Conservation (phyloP, 2,113 vertebrate genomes). For the Megaleporinus macrocephalus region DNA sequence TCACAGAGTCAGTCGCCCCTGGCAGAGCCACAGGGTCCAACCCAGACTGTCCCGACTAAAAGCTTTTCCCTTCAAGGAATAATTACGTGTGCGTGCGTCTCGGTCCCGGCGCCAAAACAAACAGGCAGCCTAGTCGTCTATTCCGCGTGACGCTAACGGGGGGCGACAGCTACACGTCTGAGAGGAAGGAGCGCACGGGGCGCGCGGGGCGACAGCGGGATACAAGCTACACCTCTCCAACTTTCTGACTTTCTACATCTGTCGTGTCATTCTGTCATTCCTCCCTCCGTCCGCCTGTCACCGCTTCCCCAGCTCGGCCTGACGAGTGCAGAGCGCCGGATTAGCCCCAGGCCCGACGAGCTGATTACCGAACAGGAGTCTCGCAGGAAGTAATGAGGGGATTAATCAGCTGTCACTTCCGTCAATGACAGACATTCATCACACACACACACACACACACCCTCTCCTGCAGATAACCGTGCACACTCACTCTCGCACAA, state of each 20-base stretch:
- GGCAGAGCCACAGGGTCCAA: slow-evolving; percentile 52
- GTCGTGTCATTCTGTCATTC: not conserved
- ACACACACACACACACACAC: slow-evolving; percentile 23
- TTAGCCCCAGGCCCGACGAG: slow-evolving; percentile 62
- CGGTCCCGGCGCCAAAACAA: slow-evolving; percentile 5
- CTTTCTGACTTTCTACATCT: not conserved
- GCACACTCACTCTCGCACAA: not conserved
- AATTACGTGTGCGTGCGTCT: slow-evolving; percentile 49
- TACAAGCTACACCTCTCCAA: not conserved
- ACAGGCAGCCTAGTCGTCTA: slow-evolving; percentile 17
- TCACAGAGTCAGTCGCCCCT: slow-evolving; percentile 43
- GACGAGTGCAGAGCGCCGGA: slow-evolving; percentile 35
- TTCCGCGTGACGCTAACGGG: slow-evolving; percentile 42
- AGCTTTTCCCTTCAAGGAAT: slow-evolving; percentile 63
- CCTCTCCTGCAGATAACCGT: too few species aligned
- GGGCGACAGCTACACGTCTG: slow-evolving; percentile 42
- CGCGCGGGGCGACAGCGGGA: not conserved
- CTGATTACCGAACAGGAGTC: slow-evolving; percentile 64
- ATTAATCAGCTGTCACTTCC: slow-evolving; percentile 82
- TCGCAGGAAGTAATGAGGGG: slow-evolving; percentile 81
- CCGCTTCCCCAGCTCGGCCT: slow-evolving; percentile 25
- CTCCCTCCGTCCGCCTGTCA: slow-evolving; percentile 22
- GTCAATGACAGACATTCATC: slow-evolving; percentile 68
- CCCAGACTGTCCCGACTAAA: slow-evolving; percentile 60
- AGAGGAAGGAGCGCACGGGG: slow-evolving; percentile 15